Percentiles rank a stretch among this genome's conserved stretches.
Conservation (phyloP, 2,797 vertebrate genomes). For the Hippopotamyrus pictus region DNA sequence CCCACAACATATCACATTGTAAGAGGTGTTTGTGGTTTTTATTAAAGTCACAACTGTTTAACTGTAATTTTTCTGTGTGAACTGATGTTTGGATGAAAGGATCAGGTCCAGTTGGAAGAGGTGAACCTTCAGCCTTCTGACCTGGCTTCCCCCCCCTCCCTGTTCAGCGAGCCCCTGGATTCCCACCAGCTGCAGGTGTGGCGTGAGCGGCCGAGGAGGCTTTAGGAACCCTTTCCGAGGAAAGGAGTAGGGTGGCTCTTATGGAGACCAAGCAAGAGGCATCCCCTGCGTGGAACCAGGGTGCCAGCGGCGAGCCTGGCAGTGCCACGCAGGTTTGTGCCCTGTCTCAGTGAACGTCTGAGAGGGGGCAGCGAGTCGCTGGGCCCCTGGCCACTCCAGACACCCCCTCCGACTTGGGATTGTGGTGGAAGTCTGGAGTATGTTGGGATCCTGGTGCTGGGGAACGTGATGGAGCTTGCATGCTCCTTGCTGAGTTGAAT, state of each 20-base stretch:
- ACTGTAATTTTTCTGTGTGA: not conserved
- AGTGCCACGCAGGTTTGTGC: slow-evolving; percentile 57
- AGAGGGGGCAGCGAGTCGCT: not conserved
- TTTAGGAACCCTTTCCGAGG: slow-evolving; percentile 27
- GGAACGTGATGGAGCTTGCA: not conserved
- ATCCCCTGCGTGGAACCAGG: slow-evolving; percentile 63
- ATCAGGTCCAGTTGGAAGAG: not conserved
- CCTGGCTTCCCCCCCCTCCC: slow-evolving; percentile 23
- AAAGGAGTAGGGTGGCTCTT: slow-evolving; percentile 39
- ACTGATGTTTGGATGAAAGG: not conserved
- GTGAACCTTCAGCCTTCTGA: not conserved
- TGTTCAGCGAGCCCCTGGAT: not conserved
- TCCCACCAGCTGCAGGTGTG: slow-evolving; percentile 30
- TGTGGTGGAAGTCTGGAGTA: not conserved
- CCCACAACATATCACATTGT: not conserved
- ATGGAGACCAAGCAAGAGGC: slow-evolving; percentile 71
- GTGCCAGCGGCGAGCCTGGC: slow-evolving; percentile 48
- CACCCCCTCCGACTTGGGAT: not conserved
- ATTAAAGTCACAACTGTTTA: not conserved
- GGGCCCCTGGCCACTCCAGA: not conserved
- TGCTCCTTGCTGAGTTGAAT: not conserved
- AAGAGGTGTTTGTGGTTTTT: not conserved
- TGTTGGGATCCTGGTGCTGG: not conserved
- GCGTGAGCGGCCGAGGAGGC: slow-evolving; percentile 32
- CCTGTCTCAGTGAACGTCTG: not conserved